Conservation (phyloP, 2,113 vertebrate species). For the Neodon shergylaensis region DNA sequence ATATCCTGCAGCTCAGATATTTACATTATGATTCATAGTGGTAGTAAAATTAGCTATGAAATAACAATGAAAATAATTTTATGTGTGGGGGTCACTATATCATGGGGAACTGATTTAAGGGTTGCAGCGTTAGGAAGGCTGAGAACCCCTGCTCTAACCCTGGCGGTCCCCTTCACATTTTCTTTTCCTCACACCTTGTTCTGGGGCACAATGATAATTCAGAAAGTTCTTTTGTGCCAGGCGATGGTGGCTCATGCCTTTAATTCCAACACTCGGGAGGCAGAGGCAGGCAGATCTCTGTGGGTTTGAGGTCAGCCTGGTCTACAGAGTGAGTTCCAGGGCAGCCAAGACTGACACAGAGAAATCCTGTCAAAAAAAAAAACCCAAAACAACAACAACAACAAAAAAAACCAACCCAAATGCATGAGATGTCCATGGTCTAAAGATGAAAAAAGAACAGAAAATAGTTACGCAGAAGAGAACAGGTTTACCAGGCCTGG, state of each 20-base stretch:
- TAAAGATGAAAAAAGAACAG: background rate
- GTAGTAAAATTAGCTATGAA: background rate
- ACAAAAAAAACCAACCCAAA: background rate
- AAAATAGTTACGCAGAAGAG: background rate
- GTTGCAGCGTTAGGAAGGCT: background rate
- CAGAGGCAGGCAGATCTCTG: background rate
- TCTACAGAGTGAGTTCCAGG: background rate
- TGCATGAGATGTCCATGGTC: background rate
- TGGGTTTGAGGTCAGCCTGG: background rate
- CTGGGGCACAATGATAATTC: background rate
- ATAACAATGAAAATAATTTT: background rate
- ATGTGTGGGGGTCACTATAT: background rate
- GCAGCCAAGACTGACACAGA: background rate
- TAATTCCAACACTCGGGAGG: background rate
- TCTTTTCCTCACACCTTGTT: background rate
- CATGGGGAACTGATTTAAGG: too few relatives aligned
- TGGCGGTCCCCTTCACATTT: accelerated
- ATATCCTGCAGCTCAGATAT: background rate
- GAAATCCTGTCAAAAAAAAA: background rate
- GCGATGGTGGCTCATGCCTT: background rate
- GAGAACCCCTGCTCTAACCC: background rate
- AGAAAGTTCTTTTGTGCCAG: background rate
- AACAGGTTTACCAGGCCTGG: background rate
- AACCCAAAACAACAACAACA: too few relatives aligned
- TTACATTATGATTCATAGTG: background rate